These are phyloP conservation scores for Tachysurus vachellii DNA, from an alignment of 2,113 vertebrate genomes.

Conservation along the genomic window DNA sequence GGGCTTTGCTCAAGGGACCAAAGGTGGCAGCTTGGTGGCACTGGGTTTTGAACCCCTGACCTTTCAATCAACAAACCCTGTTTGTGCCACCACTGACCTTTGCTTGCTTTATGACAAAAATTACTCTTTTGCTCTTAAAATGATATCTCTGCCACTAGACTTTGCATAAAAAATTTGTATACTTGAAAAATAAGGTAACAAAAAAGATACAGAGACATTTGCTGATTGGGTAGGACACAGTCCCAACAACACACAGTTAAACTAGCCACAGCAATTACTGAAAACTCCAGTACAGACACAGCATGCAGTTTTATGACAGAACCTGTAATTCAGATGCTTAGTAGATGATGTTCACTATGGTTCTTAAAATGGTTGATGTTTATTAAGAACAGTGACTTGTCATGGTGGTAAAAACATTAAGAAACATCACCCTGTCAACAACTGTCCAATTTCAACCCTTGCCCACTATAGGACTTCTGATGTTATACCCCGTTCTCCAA, in stretches of 20 bases:
- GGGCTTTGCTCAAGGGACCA: no score
- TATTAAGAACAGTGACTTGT: background rate
- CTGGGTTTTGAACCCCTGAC: no score
- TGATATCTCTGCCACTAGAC: background rate
- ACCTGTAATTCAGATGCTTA: background rate
- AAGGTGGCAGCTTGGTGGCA: no score
- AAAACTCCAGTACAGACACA: background rate
- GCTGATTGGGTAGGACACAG: background rate
- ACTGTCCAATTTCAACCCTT: background rate
- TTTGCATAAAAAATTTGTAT: background rate
- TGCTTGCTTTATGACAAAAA: background rate
- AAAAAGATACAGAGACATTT: background rate
- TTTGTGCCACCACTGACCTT: no score
- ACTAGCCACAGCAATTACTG: background rate
- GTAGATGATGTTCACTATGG: background rate
- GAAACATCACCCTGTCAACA: background rate
- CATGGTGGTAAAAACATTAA: background rate
- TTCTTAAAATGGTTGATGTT: no score
- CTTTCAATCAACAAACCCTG: no score
- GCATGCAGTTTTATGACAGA: background rate
- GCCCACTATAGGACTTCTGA: background rate
- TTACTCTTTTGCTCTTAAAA: background rate
- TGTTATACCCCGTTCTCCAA: background rate
- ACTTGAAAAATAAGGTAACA: background rate
- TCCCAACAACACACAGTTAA: background rate